A percentile compares a stretch with the other conserved stretches of the same genome.
phyloP scores from a whole-genome alignment of 2,888 invertebrate species.

The Yponomeuta cagnagella region DNA sequence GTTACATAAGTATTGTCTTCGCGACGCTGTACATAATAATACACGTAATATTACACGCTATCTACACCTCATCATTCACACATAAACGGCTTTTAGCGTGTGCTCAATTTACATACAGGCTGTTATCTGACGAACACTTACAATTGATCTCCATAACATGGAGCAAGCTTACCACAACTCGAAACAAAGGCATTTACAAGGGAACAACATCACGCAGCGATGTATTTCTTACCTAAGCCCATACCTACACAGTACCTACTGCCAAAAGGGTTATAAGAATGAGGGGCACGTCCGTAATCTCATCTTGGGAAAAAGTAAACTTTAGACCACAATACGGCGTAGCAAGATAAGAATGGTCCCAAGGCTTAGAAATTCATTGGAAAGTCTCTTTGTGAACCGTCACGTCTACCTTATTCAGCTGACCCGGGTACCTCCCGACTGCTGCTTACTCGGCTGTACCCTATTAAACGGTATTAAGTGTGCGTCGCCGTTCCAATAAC shows the following conservation, averaged over 20 bases:
- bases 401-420: conserved; percentile 5
- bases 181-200: not conserved
- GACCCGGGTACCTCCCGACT: conserved; percentile 1
- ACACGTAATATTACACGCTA: too few relatives aligned
- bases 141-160: not conserved
- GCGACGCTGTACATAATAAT: too few relatives aligned
- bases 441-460: not conserved
- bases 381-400: conserved; percentile 8
- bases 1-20: too few relatives aligned
- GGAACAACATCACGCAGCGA: not conserved
- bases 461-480: not conserved
- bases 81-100: too few relatives aligned
- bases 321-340: conserved; percentile 9
- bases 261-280: not conserved
- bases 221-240: too few relatives aligned
- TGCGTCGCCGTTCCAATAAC: not conserved
- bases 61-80: too few relatives aligned
- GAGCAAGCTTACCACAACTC: not conserved
- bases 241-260: not conserved
- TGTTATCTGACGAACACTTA: not conserved
- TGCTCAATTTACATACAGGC: too few relatives aligned
- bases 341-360: conserved; percentile 9
- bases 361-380: conserved; percentile 12
- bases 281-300: not conserved
- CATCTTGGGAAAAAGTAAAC: conserved; percentile 1